These are phyloP conservation scores for Saccopteryx bilineata DNA, from an alignment of 2,113 vertebrate genomes.

Conservation along the genomic window DNA sequence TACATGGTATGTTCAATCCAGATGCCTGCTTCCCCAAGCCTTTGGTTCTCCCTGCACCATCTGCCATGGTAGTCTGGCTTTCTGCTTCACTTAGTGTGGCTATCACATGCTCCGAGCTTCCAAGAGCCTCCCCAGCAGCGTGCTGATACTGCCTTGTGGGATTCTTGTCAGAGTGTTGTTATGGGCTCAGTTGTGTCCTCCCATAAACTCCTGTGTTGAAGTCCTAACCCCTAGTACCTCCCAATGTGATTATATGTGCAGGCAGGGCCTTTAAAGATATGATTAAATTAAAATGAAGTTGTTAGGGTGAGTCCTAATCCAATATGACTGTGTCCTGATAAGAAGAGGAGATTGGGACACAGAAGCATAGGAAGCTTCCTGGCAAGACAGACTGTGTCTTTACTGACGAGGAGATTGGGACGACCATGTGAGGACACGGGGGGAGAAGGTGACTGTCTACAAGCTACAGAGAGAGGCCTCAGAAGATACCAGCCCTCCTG, in stretches of 20 bases:
- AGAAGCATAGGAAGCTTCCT: too few relatives aligned
- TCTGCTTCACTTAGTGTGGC: neutral
- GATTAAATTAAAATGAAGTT: neutral
- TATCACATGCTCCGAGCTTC: accelerated
- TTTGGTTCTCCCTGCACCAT: neutral
- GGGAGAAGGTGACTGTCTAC: too few relatives aligned
- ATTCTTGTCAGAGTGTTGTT: neutral
- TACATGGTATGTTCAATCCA: accelerated
- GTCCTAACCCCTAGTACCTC: too few relatives aligned
- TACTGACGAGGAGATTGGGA: too few relatives aligned
- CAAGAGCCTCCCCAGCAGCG: neutral
- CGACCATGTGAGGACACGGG: neutral
- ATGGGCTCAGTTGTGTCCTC: accelerated
- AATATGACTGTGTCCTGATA: neutral
- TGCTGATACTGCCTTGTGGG: neutral
- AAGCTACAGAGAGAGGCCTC: neutral
- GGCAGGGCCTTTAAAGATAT: neutral
- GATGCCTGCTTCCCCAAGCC: neutral
- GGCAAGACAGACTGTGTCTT: too few relatives aligned
- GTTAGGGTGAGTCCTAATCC: neutral
- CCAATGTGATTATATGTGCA: neutral
- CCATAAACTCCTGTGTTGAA: neutral
- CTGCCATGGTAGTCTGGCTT: neutral
- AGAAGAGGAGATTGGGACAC: neutral
- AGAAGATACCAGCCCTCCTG: neutral